Base-by-base conservation (phyloP, 2,797 vertebrate species). In the Nannoperca obscura region DNA sequence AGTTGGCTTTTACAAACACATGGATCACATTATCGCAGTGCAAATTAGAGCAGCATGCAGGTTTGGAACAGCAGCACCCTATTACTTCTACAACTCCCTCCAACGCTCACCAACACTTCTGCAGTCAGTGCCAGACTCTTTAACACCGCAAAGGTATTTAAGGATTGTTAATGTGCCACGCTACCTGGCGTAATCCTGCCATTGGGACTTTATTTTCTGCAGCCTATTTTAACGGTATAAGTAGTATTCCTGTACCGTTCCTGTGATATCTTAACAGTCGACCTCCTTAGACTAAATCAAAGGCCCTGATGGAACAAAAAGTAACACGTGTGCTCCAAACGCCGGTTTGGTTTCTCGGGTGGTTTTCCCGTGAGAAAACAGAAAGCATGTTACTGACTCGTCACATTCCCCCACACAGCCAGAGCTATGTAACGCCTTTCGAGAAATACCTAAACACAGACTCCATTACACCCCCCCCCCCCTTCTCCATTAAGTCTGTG, bases 281-380 rank as follows among this genome's bases (percentile, higher is more conserved):
- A 38, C 13, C 15, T 60, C 63, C 32, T 47, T 22, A 42, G 46
- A 30, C 57, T 49, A 58, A 62, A 32, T 27, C 7, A 44, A 52
- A 60, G 34, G 14, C 20, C 36, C 58, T 58, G 58, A 81, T 40
- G 27, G 15, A 63, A 78, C 32, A 54, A 68, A 62, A 76, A 89
- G 77, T 93, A 80, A 68, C 90, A 91, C 74, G 17, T 79, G 74
- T 52, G 81, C 78, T 66, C 90, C 58, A 88, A 88, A 84, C 80
- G 85, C 67, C 84, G 84, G 83, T 81, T 80, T 65, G 87, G 54
- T 65, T 72, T 4, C 69, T 55, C 47, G 64, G 54, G 24, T 49
- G 30, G 72, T 88, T 94, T 94, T 94, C 93, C 93, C 91, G 89
- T 94, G 93, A 93, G 94, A 95, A 95, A 91, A 92, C 89, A 38